Evolutionary conservation across 2,888 invertebrate genomes (phyloP).

Genomic region (Acanthosepion pharaonis): DNA sequence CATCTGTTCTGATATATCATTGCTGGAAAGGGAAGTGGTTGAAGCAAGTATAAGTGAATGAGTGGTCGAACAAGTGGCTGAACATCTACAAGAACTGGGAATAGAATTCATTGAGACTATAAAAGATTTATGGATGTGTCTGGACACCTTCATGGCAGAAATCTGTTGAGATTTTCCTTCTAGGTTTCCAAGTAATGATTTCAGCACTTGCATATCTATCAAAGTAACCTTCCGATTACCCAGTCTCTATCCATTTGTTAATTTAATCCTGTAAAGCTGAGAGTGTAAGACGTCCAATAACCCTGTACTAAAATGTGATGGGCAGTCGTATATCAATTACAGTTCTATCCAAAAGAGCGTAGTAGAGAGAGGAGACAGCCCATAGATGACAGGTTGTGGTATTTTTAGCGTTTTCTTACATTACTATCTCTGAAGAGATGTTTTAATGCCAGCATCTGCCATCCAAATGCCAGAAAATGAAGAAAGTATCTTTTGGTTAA

Average conservation of each 20-base stretch:
- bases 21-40: neutral
- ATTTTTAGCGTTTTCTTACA: too few species aligned
- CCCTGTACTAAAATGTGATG: neutral
- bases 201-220: neutral
- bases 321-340: neutral
- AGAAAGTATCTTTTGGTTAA: neutral
- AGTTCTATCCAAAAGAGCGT: neutral
- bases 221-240: neutral
- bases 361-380: neutral
- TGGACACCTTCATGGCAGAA: constrained; percentile 14
- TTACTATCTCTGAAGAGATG: neutral
- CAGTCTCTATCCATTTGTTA: constrained; percentile 2
- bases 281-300: neutral
- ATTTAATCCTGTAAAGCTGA: neutral
- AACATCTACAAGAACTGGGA: constrained; percentile 20
- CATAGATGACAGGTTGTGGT: too few species aligned
- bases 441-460: constrained; percentile 11
- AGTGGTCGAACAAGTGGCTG: neutral
- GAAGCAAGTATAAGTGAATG: neutral
- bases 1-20: neutral
- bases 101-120: constrained; percentile 21
- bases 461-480: neutral
- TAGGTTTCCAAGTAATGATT: constrained; percentile 3
- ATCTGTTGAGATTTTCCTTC: constrained; percentile 33
- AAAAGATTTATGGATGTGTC: neutral